Percentiles rank a stretch among this genome's conserved stretches.
These are phyloP conservation scores for Dendrocopos noguchii DNA, from an alignment of 2,113 vertebrate genomes.

Conservation along the genomic window DNA sequence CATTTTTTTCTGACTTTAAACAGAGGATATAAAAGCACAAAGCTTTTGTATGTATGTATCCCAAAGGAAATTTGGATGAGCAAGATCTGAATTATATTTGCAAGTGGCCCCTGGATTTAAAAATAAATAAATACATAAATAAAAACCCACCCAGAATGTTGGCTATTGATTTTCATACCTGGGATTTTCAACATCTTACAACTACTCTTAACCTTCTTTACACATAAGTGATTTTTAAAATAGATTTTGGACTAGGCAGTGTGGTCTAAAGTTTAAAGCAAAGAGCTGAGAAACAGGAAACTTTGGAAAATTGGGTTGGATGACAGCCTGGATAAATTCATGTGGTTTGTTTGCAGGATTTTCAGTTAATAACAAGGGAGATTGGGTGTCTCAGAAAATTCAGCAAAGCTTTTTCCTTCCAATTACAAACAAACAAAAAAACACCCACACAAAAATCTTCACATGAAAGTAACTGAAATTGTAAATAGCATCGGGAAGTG, in stretches of 20 bases:
- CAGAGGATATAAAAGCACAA: neutral
- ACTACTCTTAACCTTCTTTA: neutral
- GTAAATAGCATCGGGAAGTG: neutral
- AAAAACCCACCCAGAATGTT: neutral
- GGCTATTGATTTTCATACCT: neutral
- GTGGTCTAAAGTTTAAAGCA: conserved; percentile 50
- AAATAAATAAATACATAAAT: neutral
- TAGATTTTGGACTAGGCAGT: conserved; percentile 27
- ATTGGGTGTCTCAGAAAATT: conserved; percentile 38
- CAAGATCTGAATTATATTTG: neutral
- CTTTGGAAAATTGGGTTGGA: conserved; percentile 42
- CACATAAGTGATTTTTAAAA: neutral
- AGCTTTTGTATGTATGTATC: neutral
- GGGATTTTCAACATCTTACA: neutral
- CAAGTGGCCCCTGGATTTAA: neutral
- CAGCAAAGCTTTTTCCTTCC: neutral
- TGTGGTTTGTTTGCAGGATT: conserved; percentile 58
- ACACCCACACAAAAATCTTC: neutral
- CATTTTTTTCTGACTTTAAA: neutral
- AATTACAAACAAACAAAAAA: neutral
- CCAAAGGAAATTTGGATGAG: neutral
- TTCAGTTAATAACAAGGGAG: conserved; percentile 41
- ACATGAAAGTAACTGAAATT: neutral
- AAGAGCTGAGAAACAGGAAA: conserved; percentile 64
- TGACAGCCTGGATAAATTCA: conserved; percentile 51